Evolutionary conservation across 2,888 invertebrate genomes (phyloP).

Genomic region (Colostygia pectinataria): DNA sequence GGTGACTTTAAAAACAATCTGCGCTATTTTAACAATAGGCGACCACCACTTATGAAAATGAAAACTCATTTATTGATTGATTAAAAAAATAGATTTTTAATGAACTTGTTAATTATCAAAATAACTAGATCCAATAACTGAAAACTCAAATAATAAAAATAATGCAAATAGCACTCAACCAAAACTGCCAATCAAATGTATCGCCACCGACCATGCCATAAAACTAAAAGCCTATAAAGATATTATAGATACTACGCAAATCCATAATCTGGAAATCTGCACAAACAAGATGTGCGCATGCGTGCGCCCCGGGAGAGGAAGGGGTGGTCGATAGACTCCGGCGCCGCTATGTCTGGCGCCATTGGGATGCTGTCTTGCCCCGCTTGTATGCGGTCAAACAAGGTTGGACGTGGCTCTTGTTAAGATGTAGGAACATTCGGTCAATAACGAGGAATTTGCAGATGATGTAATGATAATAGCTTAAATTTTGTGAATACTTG

Average conservation of each 20-base stretch:
- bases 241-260: conserved; percentile 39
- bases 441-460: not conserved
- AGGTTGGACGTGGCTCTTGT: conserved; percentile 9
- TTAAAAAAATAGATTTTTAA: too few species aligned
- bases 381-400: conserved; percentile 2
- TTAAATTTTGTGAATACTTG: too few species aligned
- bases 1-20: too few species aligned
- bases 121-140: too few species aligned
- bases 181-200: conserved; percentile 21
- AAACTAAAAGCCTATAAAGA: conserved; percentile 25
- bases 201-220: conserved; percentile 22
- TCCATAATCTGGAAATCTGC: conserved; percentile 59
- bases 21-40: too few species aligned
- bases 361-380: conserved; percentile 34
- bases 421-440: not conserved
- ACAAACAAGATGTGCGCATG: conserved; percentile 68
- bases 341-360: conserved; percentile 77
- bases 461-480: not conserved
- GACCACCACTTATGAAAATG: too few species aligned
- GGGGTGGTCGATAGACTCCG: conserved; percentile 70
- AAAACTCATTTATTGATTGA: too few species aligned
- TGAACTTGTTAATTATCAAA: too few species aligned
- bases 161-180: conserved; percentile 10
- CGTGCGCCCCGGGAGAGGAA: conserved; percentile 36
- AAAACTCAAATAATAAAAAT: too few species aligned